Evolutionary conservation across 2,797 vertebrate species (phyloP).

Genomic region (Catharus ustulatus): DNA sequence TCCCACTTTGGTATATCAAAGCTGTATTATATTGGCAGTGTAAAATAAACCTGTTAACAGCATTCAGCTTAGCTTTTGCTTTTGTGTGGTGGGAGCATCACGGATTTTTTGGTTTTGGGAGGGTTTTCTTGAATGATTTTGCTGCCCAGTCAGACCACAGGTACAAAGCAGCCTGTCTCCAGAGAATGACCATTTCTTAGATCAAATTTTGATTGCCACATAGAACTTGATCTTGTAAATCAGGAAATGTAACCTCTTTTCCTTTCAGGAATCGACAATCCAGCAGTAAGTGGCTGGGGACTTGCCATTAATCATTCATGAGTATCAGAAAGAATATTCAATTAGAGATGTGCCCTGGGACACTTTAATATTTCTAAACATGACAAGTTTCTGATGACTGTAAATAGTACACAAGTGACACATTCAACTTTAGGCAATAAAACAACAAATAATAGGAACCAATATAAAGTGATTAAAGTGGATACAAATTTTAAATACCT

Average conservation of each 20-base stretch:
- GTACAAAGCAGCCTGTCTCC: background rate
- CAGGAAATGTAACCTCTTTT: background rate
- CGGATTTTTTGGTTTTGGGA: background rate
- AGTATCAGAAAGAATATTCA: slow-evolving; percentile 53
- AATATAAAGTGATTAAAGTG: background rate
- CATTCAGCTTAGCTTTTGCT: background rate
- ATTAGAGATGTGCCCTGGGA: slow-evolving; percentile 1
- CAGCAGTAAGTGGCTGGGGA: background rate
- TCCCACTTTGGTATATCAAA: background rate
- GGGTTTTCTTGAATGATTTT: background rate
- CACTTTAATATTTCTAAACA: slow-evolving; percentile 19
- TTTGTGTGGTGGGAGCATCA: background rate
- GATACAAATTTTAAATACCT: background rate
- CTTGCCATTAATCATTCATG: slow-evolving; percentile 46
- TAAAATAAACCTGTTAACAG: background rate
- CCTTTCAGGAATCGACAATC: background rate
- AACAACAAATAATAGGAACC: background rate
- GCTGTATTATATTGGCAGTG: background rate
- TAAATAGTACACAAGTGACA: slow-evolving; percentile 13
- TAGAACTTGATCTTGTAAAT: slow-evolving; percentile 11
- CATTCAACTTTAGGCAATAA: background rate
- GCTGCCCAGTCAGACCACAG: background rate
- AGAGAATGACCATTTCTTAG: background rate
- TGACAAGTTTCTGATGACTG: slow-evolving; percentile 31
- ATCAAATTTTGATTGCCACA: slow-evolving; percentile 1